These are phyloP conservation scores for Excalfactoria chinensis DNA, from an alignment of 2,113 vertebrate genomes.

Conservation along the genomic window DNA sequence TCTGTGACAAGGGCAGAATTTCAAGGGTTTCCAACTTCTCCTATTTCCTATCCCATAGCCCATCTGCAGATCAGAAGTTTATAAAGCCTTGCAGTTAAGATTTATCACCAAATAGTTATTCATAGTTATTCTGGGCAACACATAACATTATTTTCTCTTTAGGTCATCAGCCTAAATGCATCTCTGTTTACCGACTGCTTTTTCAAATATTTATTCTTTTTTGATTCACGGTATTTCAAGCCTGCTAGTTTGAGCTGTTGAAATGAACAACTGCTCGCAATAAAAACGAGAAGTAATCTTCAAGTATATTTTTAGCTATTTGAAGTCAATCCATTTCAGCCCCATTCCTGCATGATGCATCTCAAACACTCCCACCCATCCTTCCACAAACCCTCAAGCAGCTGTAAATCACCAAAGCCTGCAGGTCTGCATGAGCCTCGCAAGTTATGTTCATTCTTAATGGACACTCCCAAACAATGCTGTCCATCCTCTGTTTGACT, in stretches of 20 bases:
- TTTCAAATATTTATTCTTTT: constrained; percentile 53
- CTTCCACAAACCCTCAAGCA: background rate
- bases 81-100: constrained; percentile 19
- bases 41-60: constrained; percentile 9
- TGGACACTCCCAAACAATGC: background rate
- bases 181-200: constrained; percentile 17
- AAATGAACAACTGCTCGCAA: background rate
- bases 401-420: background rate
- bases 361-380: background rate
- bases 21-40: background rate
- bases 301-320: background rate
- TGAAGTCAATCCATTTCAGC: background rate
- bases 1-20: background rate
- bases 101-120: constrained; percentile 37
- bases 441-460: background rate
- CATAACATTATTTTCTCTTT: constrained; percentile 18
- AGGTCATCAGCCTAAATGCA: constrained; percentile 31
- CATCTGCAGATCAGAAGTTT: background rate
- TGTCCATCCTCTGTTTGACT: background rate
- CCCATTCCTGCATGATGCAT: background rate
- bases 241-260: background rate
- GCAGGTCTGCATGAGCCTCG: background rate
- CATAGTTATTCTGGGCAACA: background rate
- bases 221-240: background rate
- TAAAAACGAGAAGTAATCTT: background rate